Base-by-base conservation (phyloP, 2,888 invertebrate genomes). In the Zootermopsis nevadensis region DNA sequence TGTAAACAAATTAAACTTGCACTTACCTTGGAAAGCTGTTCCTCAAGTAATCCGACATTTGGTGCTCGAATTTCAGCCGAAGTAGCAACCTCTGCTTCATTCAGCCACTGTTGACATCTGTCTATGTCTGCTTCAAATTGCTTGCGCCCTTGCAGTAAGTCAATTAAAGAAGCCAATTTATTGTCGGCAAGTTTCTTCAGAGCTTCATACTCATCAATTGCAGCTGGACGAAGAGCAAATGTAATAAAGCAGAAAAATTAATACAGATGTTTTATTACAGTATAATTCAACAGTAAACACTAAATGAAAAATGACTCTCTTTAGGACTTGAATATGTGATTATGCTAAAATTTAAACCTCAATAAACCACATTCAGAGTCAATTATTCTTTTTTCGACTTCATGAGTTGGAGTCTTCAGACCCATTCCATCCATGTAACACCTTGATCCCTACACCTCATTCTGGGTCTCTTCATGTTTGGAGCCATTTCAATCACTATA, bases 1-100 rank as follows among this genome's bases (percentile, higher is more conserved):
- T 0, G n/a, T 60, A 27, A 60, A 60, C 60, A 27, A 4, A 60
- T 60, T 1, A 60, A 77, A 33, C 8, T 83, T 6, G 80, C 10
- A 80, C 77, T 84, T 87, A 91, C 91, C 89, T 97, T 97, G n/a
- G 93, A 92, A 69, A 97, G 90, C 88, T 98, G 97, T 89, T 98
- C 97, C 89, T 97, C 95, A 42, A 98, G 90, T 0, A 97, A 93
- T 86, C 96, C 96, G 31, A 97, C 91, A 87, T 94, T 96, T 0
- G 96, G 94, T 31, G 95, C 93, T 72, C 96, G 93, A 6, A 97
- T 91, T 87, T 97, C 97, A 53, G 95, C 93, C 19, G 95, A 94
- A 1, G 96, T 94, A 4, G 96, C 95, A 0, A 96, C 95, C 89
- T 98, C 97, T 42, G 96, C 96, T 90, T 98, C 96, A 86, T 96